Evolutionary conservation across 1,140 invertebrate species (phyloP).

Genomic region (Chironomus striatipennis): DNA sequence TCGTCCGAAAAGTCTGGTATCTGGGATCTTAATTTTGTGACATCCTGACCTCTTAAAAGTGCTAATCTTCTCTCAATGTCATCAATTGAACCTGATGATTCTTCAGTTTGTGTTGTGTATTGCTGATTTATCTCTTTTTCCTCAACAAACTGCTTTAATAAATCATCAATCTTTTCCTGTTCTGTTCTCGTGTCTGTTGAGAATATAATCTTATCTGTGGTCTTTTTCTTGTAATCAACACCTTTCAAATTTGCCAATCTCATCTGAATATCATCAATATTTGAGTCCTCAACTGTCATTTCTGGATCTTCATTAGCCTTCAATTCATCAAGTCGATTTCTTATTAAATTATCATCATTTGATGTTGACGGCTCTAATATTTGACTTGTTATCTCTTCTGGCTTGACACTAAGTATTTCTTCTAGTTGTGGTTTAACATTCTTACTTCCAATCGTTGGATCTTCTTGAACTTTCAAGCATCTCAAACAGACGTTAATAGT

Average conservation of each 20-base stretch:
- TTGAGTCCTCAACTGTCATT: slow-evolving; percentile 34
- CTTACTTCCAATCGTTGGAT: slow-evolving; percentile 28
- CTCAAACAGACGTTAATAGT: slow-evolving; percentile 35
- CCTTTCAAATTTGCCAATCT: slow-evolving; percentile 49
- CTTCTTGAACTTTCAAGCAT: slow-evolving; percentile 32
- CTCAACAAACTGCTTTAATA: slow-evolving; percentile 49
- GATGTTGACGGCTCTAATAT: slow-evolving; percentile 33
- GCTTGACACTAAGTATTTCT: slow-evolving; percentile 44
- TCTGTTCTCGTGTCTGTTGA: slow-evolving; percentile 45
- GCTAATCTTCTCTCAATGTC: slow-evolving; percentile 44
- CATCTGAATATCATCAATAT: slow-evolving; percentile 45
- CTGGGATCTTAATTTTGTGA: slow-evolving; percentile 32
- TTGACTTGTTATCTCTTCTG: slow-evolving; percentile 39
- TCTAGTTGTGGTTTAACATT: slow-evolving; percentile 40
- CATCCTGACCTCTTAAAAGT: slow-evolving; percentile 38
- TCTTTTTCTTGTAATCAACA: slow-evolving; percentile 36
- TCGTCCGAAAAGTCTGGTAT: slow-evolving; percentile 37
- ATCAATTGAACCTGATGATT: slow-evolving; percentile 42
- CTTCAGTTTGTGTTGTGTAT: slow-evolving; percentile 35
- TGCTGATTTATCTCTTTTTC: slow-evolving; percentile 45
- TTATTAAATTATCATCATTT: slow-evolving; percentile 43
- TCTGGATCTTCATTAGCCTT: slow-evolving; percentile 41
- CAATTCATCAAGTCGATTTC: slow-evolving; percentile 50
- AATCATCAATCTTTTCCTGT: slow-evolving; percentile 51
- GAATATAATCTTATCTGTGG: slow-evolving; percentile 34